Base-by-base conservation (phyloP, 2,797 vertebrate genomes). In the Ibycter americanus region DNA sequence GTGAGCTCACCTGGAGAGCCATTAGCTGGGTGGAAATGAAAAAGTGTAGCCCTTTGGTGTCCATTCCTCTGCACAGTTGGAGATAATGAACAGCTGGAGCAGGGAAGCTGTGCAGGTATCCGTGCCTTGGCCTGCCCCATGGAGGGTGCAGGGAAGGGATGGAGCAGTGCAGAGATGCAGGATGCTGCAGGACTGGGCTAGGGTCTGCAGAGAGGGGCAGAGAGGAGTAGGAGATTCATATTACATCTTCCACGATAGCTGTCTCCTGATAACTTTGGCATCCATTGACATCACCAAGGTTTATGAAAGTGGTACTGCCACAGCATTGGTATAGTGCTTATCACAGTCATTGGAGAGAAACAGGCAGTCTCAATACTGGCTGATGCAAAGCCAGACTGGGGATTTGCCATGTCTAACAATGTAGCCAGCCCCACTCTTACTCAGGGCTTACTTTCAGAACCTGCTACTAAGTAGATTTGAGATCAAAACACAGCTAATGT, bases 51-150 rank as follows among this genome's bases (percentile, higher is more conserved):
- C 12, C 26, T 79, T 46, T 42, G 9, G 10, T 52, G 49, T 68
- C n/a, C 38, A 58, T 46, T 4, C 14, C 8, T 58, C 38, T 63
- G n/a, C 27, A 51, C 32, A 61, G 34, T 22, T 66, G 52, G 15
- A 54, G 7, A 23, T 9, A 72, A 54, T 2, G 25, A 59, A 65
- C 21, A 44, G 36, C 32, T 19, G 68, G 34, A 59, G 21, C 29
- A 52, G 38, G 31, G 20, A 44, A 80, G 8, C 31, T 42, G 8
- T 59, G 36, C 7, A 34, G n/a, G 26, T 8, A 26, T 51, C 52
- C 1, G 0, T 25, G 29, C 40, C 22, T 51, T 0, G 3, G 44
- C 52, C 40, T 40, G 40, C 40, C 27, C 32, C 36, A 20, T 1
- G 1, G 38, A 54, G 9, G 11, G 4, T 32, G 36, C 0, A 0